Base-by-base conservation (phyloP, 1,140 invertebrate species). In the Camponotus vicinus region DNA sequence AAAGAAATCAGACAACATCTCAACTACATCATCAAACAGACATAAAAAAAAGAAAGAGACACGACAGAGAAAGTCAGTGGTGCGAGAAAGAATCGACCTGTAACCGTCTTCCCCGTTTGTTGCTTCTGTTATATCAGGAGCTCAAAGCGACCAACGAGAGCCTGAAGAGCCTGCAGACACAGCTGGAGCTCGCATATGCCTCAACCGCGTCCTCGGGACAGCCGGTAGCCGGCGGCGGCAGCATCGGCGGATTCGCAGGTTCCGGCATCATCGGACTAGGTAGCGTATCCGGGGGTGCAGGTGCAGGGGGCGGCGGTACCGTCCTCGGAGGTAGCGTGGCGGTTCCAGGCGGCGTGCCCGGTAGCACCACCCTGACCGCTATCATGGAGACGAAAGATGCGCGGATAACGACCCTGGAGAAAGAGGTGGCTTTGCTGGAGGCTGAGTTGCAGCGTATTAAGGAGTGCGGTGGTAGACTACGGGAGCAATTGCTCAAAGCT, bases 341-440 rank as follows among this genome's bases (percentile, higher is more conserved):
- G 55, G 95, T 96, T 91, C 96, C 96, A 73, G 96, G 95, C 90
- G 96, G 96, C 94, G 96, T 96, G 92, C 96, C 97, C 86, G 96
- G 97, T 92, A 97, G 96, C 94, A 96, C 95, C 90, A 97, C 97
- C 85, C 95, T 97, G 92, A 97, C 97, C 77, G 97, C 97, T 82
- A 97, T 98, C 93, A 96, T 98, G 93, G 97, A 97, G 95, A 97
- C 97, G 69, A 97, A 98, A 96, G 97, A 98, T 95, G 97, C 97
- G 86, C 96, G 98, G 92, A 98, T 98, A 94, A 96, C 97, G 89
- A 97, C 97, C 70, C 96, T 98, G 94, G 98, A 98, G 96, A 97
- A 97, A 90, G 97, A 98, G 93, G 96, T 98, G 84, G 96, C 96
- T 79, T 94, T 97, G 90, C 96, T 98, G 91, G 97, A 97, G 94